Evolutionary conservation across 2,113 vertebrate species (phyloP), one percentile per base, ranked within the genome.

Genomic region (Galeopterus variegatus): DNA sequence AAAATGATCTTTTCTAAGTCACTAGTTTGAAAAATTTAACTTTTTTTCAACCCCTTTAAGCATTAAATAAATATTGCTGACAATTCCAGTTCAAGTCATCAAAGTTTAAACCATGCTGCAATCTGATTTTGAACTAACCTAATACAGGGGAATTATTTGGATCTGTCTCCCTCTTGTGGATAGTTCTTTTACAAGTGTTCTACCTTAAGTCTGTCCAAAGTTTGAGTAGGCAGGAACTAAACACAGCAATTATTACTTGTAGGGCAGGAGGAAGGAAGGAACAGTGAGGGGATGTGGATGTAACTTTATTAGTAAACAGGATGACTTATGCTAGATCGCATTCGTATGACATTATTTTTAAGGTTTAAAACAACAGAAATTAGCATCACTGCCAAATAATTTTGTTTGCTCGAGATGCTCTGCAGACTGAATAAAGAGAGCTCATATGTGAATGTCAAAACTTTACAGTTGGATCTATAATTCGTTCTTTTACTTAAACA

Each of bases 91-190:
- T 96, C 88, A 86, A 98, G 14, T 77, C 90, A 94, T 70, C 60
- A 79, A 36, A 96, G 72, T 84, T 98, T 87, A 95, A 97, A 95
- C 93, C 54, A 62, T 60, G 73, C 60, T 81, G 76, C 41, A 73
- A 93, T 77, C 79, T 81, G 90, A 96, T 96, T 97, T 97, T 97
- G 96, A 98, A 98, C 77, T 96, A 86, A 97, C 80, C 81, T 98
- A 93, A 82, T 36, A 45, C 9, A 96, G 65, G 65, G 86, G 97
- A 99, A 98, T 96, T 98, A 98, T 98, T 98, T 99, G 99, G 98
- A 97, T 99, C 92, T 99, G 98, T 98, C 99, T 99, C 99, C 99
- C 99, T 98, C 99, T 99, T 98, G 99, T 98, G 99, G 98, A 97
- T 84, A 69, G 84, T 62, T 96, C 88, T 96, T 97, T 98, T 96